Evolutionary conservation across 2,797 vertebrate species (phyloP).

Genomic region (Pogonophryne albipinna): DNA sequence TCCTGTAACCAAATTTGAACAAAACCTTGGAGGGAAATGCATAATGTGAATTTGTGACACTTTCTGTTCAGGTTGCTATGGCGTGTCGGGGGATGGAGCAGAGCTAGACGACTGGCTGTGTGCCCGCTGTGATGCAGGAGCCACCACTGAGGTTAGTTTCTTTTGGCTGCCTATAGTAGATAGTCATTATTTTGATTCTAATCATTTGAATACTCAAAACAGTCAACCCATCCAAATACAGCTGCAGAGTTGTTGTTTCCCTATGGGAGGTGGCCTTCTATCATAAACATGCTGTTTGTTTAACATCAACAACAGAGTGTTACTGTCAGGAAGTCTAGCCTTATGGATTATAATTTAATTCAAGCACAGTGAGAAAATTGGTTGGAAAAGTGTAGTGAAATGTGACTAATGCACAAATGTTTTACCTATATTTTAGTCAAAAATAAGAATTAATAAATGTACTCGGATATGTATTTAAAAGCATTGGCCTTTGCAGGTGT

Average conservation of each 20-base stretch:
- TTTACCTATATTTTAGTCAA: background rate
- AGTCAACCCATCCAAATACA: background rate
- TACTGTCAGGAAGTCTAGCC: background rate
- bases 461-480: background rate
- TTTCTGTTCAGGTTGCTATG: conserved; percentile 91
- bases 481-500: background rate
- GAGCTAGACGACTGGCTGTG: conserved; percentile 92
- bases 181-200: background rate
- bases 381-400: background rate
- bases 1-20: background rate
- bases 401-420: background rate
- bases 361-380: background rate
- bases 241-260: background rate
- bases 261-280: background rate
- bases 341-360: background rate
- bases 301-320: background rate
- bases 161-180: background rate
- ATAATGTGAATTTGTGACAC: background rate
- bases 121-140: conserved; percentile 92
- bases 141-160: conserved; percentile 90
- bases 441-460: background rate
- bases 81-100: conserved; percentile 87
- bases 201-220: background rate
- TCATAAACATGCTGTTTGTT: no score
- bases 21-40: background rate